A percentile compares a stretch with the other conserved stretches of the same genome.
Evolutionary conservation across 2,888 invertebrate species (phyloP).

Genomic region (Nemapogon koenigi): DNA sequence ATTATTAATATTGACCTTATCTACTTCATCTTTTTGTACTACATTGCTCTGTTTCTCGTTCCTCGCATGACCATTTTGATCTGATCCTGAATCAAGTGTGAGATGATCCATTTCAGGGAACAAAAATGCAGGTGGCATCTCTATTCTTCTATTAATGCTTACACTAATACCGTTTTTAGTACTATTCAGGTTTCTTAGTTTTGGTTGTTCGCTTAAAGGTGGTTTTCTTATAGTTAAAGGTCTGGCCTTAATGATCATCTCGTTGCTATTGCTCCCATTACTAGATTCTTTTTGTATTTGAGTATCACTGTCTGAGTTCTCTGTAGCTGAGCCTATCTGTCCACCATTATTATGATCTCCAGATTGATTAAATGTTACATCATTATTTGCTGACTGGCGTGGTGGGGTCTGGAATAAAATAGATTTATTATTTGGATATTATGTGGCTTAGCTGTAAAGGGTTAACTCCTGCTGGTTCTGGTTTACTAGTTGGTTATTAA

Average conservation of each 20-base stretch:
- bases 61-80: slow-evolving; percentile 33
- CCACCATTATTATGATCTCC: slow-evolving; percentile 28
- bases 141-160: slow-evolving; percentile 75
- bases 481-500: no score
- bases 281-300: slow-evolving; percentile 45
- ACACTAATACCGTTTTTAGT: slow-evolving; percentile 69
- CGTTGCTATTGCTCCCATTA: slow-evolving; percentile 40
- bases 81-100: slow-evolving; percentile 47
- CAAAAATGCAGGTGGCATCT: slow-evolving; percentile 83
- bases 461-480: no score
- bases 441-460: no score
- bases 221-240: slow-evolving; percentile 85
- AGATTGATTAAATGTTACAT: slow-evolving; percentile 35
- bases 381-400: slow-evolving; percentile 54
- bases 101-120: slow-evolving; percentile 78
- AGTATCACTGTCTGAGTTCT: slow-evolving; percentile 36
- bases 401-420: slow-evolving; percentile 55
- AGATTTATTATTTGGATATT: no score
- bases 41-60: slow-evolving; percentile 34
- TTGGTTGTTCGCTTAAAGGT: slow-evolving; percentile 81
- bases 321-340: slow-evolving; percentile 41
- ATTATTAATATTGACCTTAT: slow-evolving; percentile 36
- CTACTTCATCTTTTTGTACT: slow-evolving; percentile 50
- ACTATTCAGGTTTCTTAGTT: slow-evolving; percentile 68
- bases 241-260: slow-evolving; percentile 76